Conservation (phyloP, 2,888 invertebrate genomes). For the Cheilosia grossa region DNA sequence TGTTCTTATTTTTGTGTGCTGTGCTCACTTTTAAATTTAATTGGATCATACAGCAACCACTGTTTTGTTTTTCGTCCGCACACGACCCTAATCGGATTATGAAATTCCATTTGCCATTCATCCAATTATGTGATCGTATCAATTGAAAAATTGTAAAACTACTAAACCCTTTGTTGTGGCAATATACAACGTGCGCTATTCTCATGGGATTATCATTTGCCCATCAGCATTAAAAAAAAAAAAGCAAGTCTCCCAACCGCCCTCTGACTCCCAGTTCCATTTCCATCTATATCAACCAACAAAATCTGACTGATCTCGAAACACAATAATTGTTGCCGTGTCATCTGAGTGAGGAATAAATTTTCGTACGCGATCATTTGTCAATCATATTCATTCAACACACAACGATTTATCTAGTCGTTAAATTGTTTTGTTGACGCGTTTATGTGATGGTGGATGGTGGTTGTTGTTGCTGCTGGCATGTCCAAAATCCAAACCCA, state of each 20-base stretch:
- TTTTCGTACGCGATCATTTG: slow-evolving; percentile 40
- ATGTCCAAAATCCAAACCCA: slow-evolving; percentile 29
- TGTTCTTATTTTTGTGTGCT: neutral
- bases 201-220: slow-evolving; percentile 15
- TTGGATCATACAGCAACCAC: neutral
- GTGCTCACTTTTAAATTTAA: neutral
- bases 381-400: slow-evolving; percentile 57
- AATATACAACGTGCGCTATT: neutral
- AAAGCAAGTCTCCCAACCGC: neutral
- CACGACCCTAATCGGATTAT: slow-evolving; percentile 18
- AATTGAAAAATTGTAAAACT: slow-evolving; percentile 19
- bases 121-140: slow-evolving; percentile 3
- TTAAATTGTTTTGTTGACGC: slow-evolving; percentile 66
- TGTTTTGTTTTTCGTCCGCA: no score
- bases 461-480: neutral
- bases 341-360: slow-evolving; percentile 52
- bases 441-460: slow-evolving; percentile 30
- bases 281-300: neutral
- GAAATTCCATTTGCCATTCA: slow-evolving; percentile 19
- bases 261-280: slow-evolving; percentile 7
- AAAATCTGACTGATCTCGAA: slow-evolving; percentile 4
- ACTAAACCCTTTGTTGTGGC: slow-evolving; percentile 27
- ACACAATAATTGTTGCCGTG: slow-evolving; percentile 29
- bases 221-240: neutral
- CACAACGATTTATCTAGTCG: slow-evolving; percentile 48